These are phyloP conservation scores for Atrichornis clamosus DNA, from an alignment of 2,113 vertebrate genomes.

Conservation along the genomic window DNA sequence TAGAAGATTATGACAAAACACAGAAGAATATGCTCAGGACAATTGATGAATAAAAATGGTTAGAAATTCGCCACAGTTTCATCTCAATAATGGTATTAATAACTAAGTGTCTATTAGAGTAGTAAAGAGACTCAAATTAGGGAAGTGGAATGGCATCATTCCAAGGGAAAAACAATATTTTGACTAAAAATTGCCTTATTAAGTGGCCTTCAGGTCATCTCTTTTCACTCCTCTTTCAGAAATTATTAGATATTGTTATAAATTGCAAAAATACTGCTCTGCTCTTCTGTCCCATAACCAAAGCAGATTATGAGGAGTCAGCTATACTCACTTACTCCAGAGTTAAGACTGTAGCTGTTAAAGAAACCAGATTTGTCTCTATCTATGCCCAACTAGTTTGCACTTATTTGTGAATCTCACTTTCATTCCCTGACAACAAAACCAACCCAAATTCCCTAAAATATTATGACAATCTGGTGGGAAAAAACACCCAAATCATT, in stretches of 20 bases:
- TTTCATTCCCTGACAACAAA: not conserved
- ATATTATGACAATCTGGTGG: not conserved
- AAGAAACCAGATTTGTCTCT: not conserved
- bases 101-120: not conserved
- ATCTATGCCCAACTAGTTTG: not conserved
- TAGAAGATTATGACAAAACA: slow-evolving; percentile 1
- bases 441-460: not conserved
- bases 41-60: not conserved
- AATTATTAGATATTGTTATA: not conserved
- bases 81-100: slow-evolving; percentile 3
- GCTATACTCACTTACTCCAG: not conserved
- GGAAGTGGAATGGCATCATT: not conserved
- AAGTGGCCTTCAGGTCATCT: not conserved
- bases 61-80: not conserved
- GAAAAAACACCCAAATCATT: not conserved
- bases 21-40: not conserved
- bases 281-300: not conserved
- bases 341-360: not conserved
- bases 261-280: not conserved
- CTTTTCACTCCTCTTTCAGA: not conserved
- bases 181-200: slow-evolving; percentile 22
- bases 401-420: not conserved
- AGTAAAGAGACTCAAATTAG: not conserved
- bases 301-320: not conserved
- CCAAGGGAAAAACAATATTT: slow-evolving; percentile 30